phyloP scores from a whole-genome alignment of 2,797 vertebrate genomes.

The Sylvia borin region DNA sequence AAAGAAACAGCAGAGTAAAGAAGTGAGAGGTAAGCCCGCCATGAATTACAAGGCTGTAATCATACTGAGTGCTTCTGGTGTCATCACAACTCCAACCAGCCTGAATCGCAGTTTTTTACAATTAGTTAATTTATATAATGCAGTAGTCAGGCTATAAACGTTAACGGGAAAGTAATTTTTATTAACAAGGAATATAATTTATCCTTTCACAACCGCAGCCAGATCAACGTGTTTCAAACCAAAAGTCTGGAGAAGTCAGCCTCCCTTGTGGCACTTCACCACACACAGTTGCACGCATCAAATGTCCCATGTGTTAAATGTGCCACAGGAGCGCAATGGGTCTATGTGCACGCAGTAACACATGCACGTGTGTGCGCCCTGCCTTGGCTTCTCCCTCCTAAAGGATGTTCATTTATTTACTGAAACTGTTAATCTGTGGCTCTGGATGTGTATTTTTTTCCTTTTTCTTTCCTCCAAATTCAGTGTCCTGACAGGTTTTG shows the following conservation, averaged over 20 bases:
- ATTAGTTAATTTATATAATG: slow-evolving; percentile 63
- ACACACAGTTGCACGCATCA: not conserved
- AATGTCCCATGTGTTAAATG: slow-evolving; percentile 25
- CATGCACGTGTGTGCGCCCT: accelerated
- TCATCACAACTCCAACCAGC: slow-evolving; percentile 28
- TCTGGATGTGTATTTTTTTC: not conserved
- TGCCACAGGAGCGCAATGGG: not conserved
- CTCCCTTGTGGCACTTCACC: not conserved
- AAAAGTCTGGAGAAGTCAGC: slow-evolving; percentile 33
- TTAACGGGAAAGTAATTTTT: slow-evolving; percentile 33
- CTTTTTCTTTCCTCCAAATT: not conserved
- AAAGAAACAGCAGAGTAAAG: slow-evolving; percentile 16
- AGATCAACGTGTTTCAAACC: not conserved
- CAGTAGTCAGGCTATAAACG: not conserved
- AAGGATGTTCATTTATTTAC: not conserved
- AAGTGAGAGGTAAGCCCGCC: slow-evolving; percentile 12
- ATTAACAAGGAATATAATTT: slow-evolving; percentile 38
- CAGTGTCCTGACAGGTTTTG: slow-evolving; percentile 1
- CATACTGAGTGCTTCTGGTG: slow-evolving; percentile 34
- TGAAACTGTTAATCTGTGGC: slow-evolving; percentile 36
- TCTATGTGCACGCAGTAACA: not conserved
- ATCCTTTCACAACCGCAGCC: not conserved
- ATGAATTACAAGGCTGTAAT: slow-evolving; percentile 55
- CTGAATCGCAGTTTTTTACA: slow-evolving; percentile 7
- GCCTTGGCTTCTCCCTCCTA: not conserved